phyloP scores from a whole-genome alignment of 2,888 invertebrate species.

The Lasioglossum morio region DNA sequence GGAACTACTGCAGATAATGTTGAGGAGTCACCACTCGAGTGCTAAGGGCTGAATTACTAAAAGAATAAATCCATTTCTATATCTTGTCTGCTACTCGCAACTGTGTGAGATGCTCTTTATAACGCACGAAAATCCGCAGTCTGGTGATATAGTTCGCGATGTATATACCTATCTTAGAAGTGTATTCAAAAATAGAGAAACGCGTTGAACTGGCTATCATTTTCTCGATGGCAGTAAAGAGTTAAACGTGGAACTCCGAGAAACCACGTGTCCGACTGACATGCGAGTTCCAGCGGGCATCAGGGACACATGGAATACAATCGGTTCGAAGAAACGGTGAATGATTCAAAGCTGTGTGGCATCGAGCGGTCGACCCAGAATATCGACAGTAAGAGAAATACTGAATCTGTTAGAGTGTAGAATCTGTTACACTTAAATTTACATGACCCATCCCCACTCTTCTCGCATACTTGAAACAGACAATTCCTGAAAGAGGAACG shows the following conservation, averaged over 20 bases:
- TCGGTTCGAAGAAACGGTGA: slow-evolving; percentile 10
- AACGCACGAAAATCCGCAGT: neutral
- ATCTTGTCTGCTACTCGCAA: too few relatives aligned
- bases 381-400: too few relatives aligned
- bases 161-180: neutral
- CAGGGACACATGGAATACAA: neutral
- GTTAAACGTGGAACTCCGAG: neutral
- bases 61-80: too few relatives aligned
- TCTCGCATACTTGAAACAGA: too few relatives aligned
- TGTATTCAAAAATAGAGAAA: neutral
- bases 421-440: neutral
- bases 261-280: neutral
- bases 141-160: neutral
- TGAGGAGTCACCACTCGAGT: neutral
- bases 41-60: too few relatives aligned
- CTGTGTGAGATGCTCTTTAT: neutral
- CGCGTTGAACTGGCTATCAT: neutral
- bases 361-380: neutral
- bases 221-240: neutral
- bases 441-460: too few relatives aligned
- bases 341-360: neutral
- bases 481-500: too few relatives aligned
- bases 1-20: neutral
- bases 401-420: too few relatives aligned
- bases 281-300: neutral